Base-by-base conservation (phyloP, 1,140 invertebrate genomes). In the Aphidius gifuensis region DNA sequence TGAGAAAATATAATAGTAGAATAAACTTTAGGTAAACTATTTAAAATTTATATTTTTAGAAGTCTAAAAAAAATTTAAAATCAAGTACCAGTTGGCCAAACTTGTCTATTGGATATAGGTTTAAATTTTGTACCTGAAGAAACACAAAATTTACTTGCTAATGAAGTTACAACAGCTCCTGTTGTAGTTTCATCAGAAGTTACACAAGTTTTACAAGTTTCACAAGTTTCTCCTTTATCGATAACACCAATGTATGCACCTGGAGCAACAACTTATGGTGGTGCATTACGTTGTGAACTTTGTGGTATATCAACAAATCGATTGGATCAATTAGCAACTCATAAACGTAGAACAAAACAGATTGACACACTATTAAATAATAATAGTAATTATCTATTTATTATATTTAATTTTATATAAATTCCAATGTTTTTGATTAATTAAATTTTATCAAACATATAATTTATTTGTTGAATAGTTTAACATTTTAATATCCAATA, bases 351-450 rank as follows among this genome's bases (percentile, higher is more conserved):
- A 16, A 75, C 75, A 5, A 75, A 75, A 61, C 80, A 82, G 64
- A 61, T 77, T 45, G 85, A n/a, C n/a, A n/a, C n/a, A 3, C 85
- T 85, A 38, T 83, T 84, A 54, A 84, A 84, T 71, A 72, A 48
- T 23, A 23, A 23, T 23, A 3, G 23, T 23, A 23, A 23, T 23
- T 23, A 38, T 16, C 7, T 53, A 7, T 58, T 42, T 32, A 55
- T 62, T 43, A 62, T 64, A 58, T 48, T 43, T 64, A 66, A 67
- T 61, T 50, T 49, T 55, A 49, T 51, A 6, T 21, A 50, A 21
- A 59, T 51, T 40, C 16, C 60, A 9, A n/a, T n/a, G n/a, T n/a
- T n/a, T n/a, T n/a, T n/a, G n/a, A n/a, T n/a, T n/a, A n/a, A 11
- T 53, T 43, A 23, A 44, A 57, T 48, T 21, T 46, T 9, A n/a